Evolutionary conservation across 2,797 vertebrate genomes (phyloP), one percentile per base, ranked within the genome.

Genomic region (Lagodon rhomboides): DNA sequence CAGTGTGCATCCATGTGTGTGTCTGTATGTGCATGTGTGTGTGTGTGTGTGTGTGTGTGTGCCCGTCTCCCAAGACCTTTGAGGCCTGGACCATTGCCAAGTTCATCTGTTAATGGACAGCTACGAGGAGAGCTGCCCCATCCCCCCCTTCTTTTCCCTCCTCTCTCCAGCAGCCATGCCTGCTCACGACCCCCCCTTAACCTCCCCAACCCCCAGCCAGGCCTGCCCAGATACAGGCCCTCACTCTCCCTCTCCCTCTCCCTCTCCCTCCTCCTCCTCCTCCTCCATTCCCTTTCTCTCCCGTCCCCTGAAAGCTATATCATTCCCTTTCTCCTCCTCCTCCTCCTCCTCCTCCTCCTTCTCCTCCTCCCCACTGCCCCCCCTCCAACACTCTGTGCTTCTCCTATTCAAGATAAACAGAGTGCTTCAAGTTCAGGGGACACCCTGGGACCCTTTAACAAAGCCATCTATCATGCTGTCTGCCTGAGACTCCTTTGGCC

Each of bases 341-440:
- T 85, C 65, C 73, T 30, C 66, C 71, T 49, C 46, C 64, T 68
- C 62, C 72, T 49, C 46, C 64, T 68, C 62, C 72, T 41, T 66
- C 71, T 47, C 58, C 63, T 46, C 68, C 58, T 54, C 63, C 75
- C 50, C 56, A 54, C 58, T 79, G 49, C 61, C 72, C 95, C 96
- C 96, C 96, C 34, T 95, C 94, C 78, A 91, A 95, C 96, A 95
- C 96, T 95, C 96, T 96, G 94, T 95, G 95, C 95, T 92, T 96
- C 87, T 95, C 97, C 97, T 96, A 98, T 98, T 98, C 97, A 98
- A 97, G 96, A 98, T 98, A 98, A 98, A 98, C 97, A 98, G 97
- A 98, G 97, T 98, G 97, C 97, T 98, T 97, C 97, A 98, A 99
- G 98, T 99, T 98, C 97, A 98, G 97, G 97, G 97, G 97, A 98